Percentiles rank a stretch among this genome's conserved stretches.
These are phyloP conservation scores for Eristalis intricaria DNA, from an alignment of 2,888 invertebrate genomes.

Conservation along the genomic window DNA sequence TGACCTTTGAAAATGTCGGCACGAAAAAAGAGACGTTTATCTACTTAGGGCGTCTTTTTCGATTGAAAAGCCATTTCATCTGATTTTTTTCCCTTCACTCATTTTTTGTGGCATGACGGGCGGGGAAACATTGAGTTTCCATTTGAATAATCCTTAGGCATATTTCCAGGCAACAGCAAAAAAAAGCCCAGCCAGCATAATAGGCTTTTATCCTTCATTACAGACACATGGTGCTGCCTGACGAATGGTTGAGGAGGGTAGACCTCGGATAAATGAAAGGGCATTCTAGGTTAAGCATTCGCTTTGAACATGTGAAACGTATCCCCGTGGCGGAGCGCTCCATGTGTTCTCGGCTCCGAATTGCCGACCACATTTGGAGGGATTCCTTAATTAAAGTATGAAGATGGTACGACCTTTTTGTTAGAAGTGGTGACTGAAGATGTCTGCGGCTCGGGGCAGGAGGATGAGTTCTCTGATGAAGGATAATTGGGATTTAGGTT, in stretches of 20 bases:
- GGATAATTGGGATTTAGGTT: conserved; percentile 22
- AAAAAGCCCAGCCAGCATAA: neutral
- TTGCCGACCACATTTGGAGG: neutral
- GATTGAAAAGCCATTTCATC: neutral
- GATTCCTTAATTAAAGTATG: conserved; percentile 5
- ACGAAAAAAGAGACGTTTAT: neutral
- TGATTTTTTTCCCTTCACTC: neutral
- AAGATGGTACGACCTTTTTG: conserved; percentile 2
- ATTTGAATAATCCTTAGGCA: conserved; percentile 12
- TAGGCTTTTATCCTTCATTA: conserved; percentile 10
- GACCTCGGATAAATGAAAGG: conserved; percentile 2
- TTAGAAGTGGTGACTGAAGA: neutral
- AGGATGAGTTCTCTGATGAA: neutral
- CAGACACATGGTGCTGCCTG: neutral
- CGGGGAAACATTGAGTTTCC: neutral
- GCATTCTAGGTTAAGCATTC: neutral
- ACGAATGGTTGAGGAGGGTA: conserved; percentile 5
- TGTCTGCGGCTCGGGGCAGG: neutral
- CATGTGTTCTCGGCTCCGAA: neutral
- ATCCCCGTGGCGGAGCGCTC: neutral
- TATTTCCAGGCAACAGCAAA: neutral
- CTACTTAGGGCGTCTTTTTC: neutral
- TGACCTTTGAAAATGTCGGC: neutral
- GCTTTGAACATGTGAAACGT: conserved; percentile 4
- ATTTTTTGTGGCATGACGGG: neutral